Conservation (phyloP, 2,797 vertebrate genomes). For the Notolepis coatsorum region DNA sequence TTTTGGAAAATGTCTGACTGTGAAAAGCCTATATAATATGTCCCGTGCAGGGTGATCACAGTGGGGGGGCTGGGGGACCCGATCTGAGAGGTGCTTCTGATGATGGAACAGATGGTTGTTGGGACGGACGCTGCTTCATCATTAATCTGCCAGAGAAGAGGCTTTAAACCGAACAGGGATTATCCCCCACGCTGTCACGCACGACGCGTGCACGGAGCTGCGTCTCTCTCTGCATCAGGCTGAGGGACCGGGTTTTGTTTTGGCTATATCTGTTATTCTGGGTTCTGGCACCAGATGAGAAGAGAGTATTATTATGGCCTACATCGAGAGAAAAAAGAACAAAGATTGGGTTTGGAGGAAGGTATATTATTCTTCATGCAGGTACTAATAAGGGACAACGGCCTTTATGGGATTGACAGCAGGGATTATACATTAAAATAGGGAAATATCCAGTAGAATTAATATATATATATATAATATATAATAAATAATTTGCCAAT, state of each 20-base stretch:
- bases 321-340: not conserved
- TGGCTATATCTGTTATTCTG: not conserved
- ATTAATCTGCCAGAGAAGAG: slow-evolving; percentile 72
- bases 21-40: too few relatives aligned
- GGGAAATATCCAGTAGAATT: not conserved
- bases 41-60: too few relatives aligned
- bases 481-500: not conserved
- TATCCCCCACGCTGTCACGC: slow-evolving; percentile 44
- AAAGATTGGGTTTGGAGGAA: too few relatives aligned
- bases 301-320: too few relatives aligned
- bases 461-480: not conserved
- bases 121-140: slow-evolving; percentile 56
- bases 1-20: too few relatives aligned
- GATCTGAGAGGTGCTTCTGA: slow-evolving; percentile 13
- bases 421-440: too few relatives aligned
- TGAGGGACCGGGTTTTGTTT: not conserved
- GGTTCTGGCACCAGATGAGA: not conserved
- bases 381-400: too few relatives aligned
- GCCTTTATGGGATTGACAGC: too few relatives aligned
- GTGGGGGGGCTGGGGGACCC: not conserved
- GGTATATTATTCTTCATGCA: too few relatives aligned
- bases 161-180: slow-evolving; percentile 74
- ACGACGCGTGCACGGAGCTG: not conserved
- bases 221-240: not conserved
- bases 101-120: slow-evolving; percentile 76